These are phyloP conservation scores for Rynchops niger DNA, from an alignment of 2,113 vertebrate genomes.

Conservation along the genomic window DNA sequence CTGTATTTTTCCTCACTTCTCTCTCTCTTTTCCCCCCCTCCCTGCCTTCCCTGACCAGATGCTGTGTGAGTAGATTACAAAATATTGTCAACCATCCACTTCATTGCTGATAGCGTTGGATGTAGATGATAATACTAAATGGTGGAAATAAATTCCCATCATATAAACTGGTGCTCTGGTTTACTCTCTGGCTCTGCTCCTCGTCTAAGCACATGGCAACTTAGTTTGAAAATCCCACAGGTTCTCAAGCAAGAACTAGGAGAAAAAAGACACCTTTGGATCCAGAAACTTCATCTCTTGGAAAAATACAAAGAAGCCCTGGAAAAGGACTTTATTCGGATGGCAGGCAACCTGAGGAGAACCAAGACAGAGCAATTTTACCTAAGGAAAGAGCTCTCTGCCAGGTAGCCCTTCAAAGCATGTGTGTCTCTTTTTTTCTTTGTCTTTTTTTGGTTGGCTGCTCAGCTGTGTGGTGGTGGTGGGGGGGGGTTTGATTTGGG, in stretches of 20 bases:
- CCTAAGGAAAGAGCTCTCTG: conserved; percentile 74
- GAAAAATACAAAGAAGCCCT: conserved; percentile 80
- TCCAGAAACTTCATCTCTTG: conserved; percentile 77
- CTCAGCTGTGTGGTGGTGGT: background rate
- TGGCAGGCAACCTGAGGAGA: conserved; percentile 82
- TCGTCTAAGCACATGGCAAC: background rate
- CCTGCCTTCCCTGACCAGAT: background rate
- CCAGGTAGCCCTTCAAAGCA: conserved; percentile 71
- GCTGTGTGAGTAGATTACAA: background rate
- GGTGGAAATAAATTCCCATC: background rate
- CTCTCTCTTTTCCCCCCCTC: background rate
- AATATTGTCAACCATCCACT: background rate
- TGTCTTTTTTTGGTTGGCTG: background rate
- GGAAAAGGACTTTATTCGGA: conserved; percentile 82
- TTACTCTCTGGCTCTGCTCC: background rate
- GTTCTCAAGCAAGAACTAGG: conserved; percentile 74
- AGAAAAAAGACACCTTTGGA: conserved; percentile 76
- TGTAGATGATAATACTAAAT: background rate
- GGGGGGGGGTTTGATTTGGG: background rate
- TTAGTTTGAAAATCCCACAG: conserved; percentile 14
- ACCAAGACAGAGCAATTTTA: conserved; percentile 83
- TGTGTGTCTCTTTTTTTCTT: background rate
- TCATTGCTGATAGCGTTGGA: background rate
- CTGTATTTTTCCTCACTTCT: background rate
- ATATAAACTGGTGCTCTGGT: background rate